These are phyloP conservation scores for Drosophila birchii DNA, from an alignment of 2,888 invertebrate genomes.

Conservation along the genomic window DNA sequence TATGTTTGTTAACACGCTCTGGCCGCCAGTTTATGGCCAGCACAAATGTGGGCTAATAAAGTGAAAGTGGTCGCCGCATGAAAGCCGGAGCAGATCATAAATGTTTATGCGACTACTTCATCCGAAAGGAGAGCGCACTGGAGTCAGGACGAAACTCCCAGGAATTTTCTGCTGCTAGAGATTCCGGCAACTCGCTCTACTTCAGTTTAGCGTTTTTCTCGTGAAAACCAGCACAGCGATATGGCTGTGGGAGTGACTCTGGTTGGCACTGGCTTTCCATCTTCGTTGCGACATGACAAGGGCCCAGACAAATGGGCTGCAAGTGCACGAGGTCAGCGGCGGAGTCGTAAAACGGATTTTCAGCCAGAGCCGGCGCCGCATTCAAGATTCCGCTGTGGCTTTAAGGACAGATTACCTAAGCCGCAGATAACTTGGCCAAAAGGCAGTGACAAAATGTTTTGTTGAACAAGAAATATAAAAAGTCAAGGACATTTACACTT, in stretches of 20 bases:
- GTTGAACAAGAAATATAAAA: background rate
- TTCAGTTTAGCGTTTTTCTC: slow-evolving; percentile 20
- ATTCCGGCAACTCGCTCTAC: slow-evolving; percentile 7
- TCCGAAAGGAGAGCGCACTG: slow-evolving; percentile 4
- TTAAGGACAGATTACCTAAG: slow-evolving; percentile 33
- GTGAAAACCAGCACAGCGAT: background rate
- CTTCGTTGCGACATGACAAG: slow-evolving; percentile 43
- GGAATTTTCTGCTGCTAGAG: slow-evolving; percentile 6
- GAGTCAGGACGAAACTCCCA: background rate
- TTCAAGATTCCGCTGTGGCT: slow-evolving; percentile 30
- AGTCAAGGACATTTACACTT: background rate
- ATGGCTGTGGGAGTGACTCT: slow-evolving; percentile 20
- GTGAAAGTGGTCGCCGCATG: slow-evolving; percentile 36
- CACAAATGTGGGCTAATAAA: slow-evolving; percentile 49
- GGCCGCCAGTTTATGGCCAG: slow-evolving; percentile 40
- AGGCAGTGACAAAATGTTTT: slow-evolving; percentile 1
- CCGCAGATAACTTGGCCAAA: slow-evolving; percentile 12
- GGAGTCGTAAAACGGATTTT: slow-evolving; percentile 38
- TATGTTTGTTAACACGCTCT: slow-evolving; percentile 50
- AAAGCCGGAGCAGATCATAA: slow-evolving; percentile 55
- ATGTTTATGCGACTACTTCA: slow-evolving; percentile 57
- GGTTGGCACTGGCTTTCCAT: slow-evolving; percentile 48
- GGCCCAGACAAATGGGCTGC: slow-evolving; percentile 55
- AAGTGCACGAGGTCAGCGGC: slow-evolving; percentile 46
- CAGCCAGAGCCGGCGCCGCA: slow-evolving; percentile 11